phyloP scores from a whole-genome alignment of 2,888 invertebrate species.

The Ashinkailepas kermadecensis region DNA sequence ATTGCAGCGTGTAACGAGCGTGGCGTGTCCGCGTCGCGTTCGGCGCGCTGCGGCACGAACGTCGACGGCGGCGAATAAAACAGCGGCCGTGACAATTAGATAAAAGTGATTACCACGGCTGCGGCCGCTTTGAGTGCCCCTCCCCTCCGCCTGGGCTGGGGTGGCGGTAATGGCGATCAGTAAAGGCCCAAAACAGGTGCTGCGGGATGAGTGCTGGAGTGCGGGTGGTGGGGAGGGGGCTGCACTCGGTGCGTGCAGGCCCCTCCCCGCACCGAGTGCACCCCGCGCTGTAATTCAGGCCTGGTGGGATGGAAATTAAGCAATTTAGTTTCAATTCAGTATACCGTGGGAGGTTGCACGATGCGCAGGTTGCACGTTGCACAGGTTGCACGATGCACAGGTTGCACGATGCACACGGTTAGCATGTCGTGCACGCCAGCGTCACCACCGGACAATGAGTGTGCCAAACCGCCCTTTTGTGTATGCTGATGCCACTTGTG shows the following conservation, averaged over 20 bases:
- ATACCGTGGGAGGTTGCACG: too few species aligned
- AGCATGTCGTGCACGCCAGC: too few species aligned
- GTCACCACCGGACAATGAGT: too few species aligned
- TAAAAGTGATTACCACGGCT: background rate
- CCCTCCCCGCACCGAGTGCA: background rate
- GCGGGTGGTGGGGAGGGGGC: background rate
- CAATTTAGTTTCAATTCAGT: too few species aligned
- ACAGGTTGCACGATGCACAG: too few species aligned
- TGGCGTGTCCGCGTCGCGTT: conserved; percentile 10
- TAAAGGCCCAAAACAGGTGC: background rate
- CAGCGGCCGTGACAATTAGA: conserved; percentile 14
- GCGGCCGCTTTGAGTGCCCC: background rate
- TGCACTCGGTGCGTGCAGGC: background rate
- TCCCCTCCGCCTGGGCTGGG: background rate
- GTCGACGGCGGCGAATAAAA: background rate
- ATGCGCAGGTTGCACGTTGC: too few species aligned
- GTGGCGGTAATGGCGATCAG: background rate
- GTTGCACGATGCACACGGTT: too few species aligned
- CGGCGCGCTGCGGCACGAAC: background rate
- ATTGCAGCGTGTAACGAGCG: conserved; percentile 9
- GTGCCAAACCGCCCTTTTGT: too few species aligned
- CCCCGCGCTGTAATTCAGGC: too few species aligned
- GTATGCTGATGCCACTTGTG: too few species aligned
- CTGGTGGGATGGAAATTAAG: too few species aligned
- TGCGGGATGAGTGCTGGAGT: background rate